These are phyloP conservation scores for Beaufortia kweichowensis DNA, from an alignment of 2,113 vertebrate genomes.

Conservation along the genomic window DNA sequence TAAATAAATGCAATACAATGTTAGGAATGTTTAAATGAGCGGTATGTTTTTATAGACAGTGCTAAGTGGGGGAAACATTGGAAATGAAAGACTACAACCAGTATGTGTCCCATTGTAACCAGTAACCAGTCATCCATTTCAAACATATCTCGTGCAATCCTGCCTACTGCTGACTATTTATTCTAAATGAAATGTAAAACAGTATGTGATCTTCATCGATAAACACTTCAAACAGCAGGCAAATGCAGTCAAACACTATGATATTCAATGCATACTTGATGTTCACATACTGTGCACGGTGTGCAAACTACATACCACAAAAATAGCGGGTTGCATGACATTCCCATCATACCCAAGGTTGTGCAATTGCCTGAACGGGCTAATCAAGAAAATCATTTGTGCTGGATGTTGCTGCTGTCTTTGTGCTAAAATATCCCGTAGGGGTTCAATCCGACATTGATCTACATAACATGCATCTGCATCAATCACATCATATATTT, in stretches of 20 bases:
- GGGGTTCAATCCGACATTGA: not conserved
- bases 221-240: not conserved
- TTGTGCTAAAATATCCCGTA: not conserved
- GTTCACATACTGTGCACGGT: not conserved
- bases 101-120: too few relatives aligned
- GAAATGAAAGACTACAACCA: too few relatives aligned
- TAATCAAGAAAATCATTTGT: not conserved
- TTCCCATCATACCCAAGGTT: not conserved
- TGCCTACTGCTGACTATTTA: too few relatives aligned
- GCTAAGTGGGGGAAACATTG: too few relatives aligned
- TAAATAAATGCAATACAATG: not conserved
- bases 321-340: not conserved
- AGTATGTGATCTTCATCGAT: not conserved
- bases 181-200: too few relatives aligned
- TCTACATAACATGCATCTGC: not conserved
- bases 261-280: not conserved
- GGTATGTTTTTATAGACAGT: too few relatives aligned
- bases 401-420: not conserved
- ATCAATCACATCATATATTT: constrained; percentile 1
- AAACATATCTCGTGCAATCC: too few relatives aligned
- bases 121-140: too few relatives aligned
- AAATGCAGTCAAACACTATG: not conserved
- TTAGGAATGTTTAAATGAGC: too few relatives aligned
- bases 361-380: not conserved
- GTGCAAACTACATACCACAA: not conserved